Base-by-base conservation (phyloP, 2,888 invertebrate genomes). In the Dastarcus helophoroides region DNA sequence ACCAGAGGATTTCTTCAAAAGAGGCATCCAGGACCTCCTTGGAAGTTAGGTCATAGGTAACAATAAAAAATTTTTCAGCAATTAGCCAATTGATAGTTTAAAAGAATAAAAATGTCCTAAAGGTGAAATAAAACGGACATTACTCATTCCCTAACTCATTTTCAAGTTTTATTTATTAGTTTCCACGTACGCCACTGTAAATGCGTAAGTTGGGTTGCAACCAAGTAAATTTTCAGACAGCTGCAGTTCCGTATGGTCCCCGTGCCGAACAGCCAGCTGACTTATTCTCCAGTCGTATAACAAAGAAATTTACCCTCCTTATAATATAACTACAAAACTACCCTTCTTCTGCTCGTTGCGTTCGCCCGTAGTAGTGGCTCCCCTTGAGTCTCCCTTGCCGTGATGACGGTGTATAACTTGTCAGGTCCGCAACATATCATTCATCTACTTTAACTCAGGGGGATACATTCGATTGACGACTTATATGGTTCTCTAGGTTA, bases 281-380 rank as follows among this genome's bases (percentile, higher is more conserved):
- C 60, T 60, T 60, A 53, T 54, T 57, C 59, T 59, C 55, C 54
- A 48, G 37, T 47, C 50, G 36, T 41, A 48, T 48, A 58, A 60
- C 58, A 60, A 60, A 59, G 58, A 58, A 56, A 51, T 36, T 37
- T 49, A 54, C 55, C 56, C 56, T 51, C 52, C 51, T 54, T 54
- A 50, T 38, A 46, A 48, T 46, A n/a, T n/a, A 50, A 50, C 47
- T 45, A 49, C 47, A 47, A 47, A 50, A 19, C 31, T 35, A 35
- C 35, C 35, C 35, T 35, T 35, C 35, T 35, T 27, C 35, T 35
- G 7, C 28, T 19, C n/a, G n/a, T n/a, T n/a, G n/a, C n/a, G n/a
- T 19, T 19, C 19, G 19, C 19, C 19, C 19, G 7, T 19, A 19
- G 19, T 19, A 19, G 6, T 19, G n/a, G 7, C 19, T 35, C 27